phyloP scores from a whole-genome alignment of 2,888 invertebrate species.

The Acronicta leporina region DNA sequence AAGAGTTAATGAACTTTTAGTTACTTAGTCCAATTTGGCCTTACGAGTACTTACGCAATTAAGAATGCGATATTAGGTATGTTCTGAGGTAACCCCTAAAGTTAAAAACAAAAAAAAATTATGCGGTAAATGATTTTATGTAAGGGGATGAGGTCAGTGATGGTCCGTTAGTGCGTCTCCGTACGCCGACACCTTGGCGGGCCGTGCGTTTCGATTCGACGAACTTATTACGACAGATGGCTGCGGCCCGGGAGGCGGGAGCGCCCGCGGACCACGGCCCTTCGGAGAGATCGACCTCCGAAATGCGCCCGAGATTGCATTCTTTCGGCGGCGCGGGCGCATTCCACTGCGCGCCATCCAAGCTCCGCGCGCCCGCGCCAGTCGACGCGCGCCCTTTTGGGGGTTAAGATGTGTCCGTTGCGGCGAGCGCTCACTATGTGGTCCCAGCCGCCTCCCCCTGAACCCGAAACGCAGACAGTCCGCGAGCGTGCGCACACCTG shows the following conservation, averaged over 20 bases:
- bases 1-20: slow-evolving; percentile 7
- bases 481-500: slow-evolving; percentile 77
- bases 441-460: slow-evolving; percentile 86
- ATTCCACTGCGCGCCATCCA: slow-evolving; percentile 88
- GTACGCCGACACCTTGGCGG: slow-evolving; percentile 77
- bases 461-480: slow-evolving; percentile 71
- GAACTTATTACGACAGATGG: slow-evolving; percentile 89
- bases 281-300: slow-evolving; percentile 89
- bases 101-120: slow-evolving; percentile 35
- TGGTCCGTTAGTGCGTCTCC: slow-evolving; percentile 79
- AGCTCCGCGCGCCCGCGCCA: slow-evolving; percentile 85
- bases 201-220: slow-evolving; percentile 87
- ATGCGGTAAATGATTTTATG: slow-evolving; percentile 76
- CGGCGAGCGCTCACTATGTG: slow-evolving; percentile 88
- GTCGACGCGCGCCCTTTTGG: slow-evolving; percentile 89
- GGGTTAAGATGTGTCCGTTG: slow-evolving; percentile 89
- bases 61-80: not conserved
- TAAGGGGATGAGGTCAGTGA: slow-evolving; percentile 77
- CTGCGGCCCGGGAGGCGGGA: slow-evolving; percentile 84
- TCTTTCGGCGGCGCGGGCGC: slow-evolving; percentile 89
- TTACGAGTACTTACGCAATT: not conserved
- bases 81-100: slow-evolving; percentile 13
- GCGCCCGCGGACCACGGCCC: slow-evolving; percentile 82
- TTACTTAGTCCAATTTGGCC: not conserved
- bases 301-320: slow-evolving; percentile 90